Evolutionary conservation across 2,888 invertebrate genomes (phyloP), one percentile per base, ranked within the genome.

Genomic region (Spodoptera exigua): DNA sequence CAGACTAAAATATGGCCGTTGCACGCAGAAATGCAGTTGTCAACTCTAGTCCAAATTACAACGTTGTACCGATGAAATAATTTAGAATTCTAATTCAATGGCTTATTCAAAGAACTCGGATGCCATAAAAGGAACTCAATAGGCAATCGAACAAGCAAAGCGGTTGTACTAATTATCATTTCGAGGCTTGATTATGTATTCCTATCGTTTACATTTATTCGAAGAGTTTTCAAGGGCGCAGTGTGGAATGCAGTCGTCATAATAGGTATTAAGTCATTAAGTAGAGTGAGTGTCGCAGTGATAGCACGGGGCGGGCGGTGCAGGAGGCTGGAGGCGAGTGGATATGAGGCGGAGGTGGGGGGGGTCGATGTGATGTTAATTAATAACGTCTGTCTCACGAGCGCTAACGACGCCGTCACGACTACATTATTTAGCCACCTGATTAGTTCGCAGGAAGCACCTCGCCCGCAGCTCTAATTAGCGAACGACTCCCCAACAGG

Each of bases 391-490:
- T 93, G 91, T 91, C 91, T 91, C 88, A 89, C 89, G 87, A 89
- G 86, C 89, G 86, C 90, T 91, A 92, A 92, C 92, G 91, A 91
- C 86, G 88, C 88, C 91, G 90, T 92, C 91, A 93, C 91, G 91
- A 90, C 87, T 93, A 91, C 88, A 92, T 93, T 93, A 93, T 92
- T 93, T 92, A 91, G 89, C 89, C 92, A 93, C 91, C 92, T 93
- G 93, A 93, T 93, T 92, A 93, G 93, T 91, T 90, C 89, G 84
- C 88, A 87, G 85, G 85, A 85, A 81, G 81, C 85, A 84, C 86
- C 86, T 84, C 83, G 87, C 89, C 89, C 88, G 87, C 90, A 88
- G 85, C 89, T 82, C 91, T 91, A 93, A 92, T 92, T 93, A 93
- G 89, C 85, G 86, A 85, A 83, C 84, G 82, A 84, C 84, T 86